Evolutionary conservation across 2,797 vertebrate genomes (phyloP).

Genomic region (Darevskia mixta): DNA sequence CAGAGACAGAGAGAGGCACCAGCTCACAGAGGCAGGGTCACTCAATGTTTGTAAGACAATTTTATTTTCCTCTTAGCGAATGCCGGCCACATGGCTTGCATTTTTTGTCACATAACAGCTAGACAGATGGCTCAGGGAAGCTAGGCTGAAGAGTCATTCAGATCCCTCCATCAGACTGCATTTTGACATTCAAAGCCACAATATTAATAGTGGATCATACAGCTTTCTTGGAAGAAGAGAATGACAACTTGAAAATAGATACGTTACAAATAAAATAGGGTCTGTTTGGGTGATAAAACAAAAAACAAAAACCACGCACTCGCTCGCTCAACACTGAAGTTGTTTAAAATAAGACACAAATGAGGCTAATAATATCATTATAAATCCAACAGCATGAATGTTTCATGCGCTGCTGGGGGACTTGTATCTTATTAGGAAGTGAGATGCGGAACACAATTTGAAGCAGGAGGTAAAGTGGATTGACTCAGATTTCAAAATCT

Average conservation of each 20-base stretch:
- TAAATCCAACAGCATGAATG: background rate
- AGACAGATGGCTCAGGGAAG: constrained; percentile 22
- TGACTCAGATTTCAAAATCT: constrained; percentile 43
- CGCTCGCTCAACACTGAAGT: background rate
- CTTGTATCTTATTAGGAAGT: constrained; percentile 16
- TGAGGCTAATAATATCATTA: constrained; percentile 19
- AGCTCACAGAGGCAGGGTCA: background rate
- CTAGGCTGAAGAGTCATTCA: constrained; percentile 16
- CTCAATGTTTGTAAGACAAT: constrained; percentile 1
- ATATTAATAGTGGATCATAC: constrained; percentile 28
- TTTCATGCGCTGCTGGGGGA: background rate
- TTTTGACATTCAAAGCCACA: constrained; percentile 24
- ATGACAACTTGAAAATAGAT: constrained; percentile 37
- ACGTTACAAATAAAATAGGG: constrained; percentile 9
- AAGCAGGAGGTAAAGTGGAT: constrained; percentile 20
- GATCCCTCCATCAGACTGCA: constrained; percentile 16
- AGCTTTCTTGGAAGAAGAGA: constrained; percentile 21
- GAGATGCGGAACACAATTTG: background rate
- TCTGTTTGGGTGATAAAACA: background rate
- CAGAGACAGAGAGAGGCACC: too few species aligned
- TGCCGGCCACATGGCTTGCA: background rate
- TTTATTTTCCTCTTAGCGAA: constrained; percentile 2
- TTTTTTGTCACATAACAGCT: constrained; percentile 25
- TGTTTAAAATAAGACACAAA: constrained; percentile 27
- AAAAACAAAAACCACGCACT: background rate